Evolutionary conservation across 2,797 vertebrate genomes (phyloP), one percentile per base, ranked within the genome.

Genomic region (Anableps anableps): DNA sequence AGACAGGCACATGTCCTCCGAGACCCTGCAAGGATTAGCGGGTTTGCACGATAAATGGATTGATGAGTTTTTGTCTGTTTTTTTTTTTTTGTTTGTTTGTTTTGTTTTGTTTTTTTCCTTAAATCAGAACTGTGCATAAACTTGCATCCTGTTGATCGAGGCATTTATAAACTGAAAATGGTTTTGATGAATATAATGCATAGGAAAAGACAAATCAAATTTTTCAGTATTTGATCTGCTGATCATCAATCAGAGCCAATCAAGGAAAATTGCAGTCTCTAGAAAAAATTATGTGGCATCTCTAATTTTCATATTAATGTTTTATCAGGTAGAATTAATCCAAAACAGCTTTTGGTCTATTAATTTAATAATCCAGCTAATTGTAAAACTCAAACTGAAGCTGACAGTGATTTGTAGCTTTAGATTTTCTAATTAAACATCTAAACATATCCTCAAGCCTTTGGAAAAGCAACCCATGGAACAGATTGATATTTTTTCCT

Each of bases 361-460:
- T 85, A 78, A 85, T 88, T 84, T 86, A 60, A 76, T 84, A 83
- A 82, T 85, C 77, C 62, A 72, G 80, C 53, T 82, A 76, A 81
- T 78, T n/a, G 45, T 64, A 68, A 74, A 83, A 75, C 72, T 38
- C 47, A 80, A 81, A 80, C 66, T 68, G 29, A 85, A 43, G 55
- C n/a, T 66, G 5, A 5, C 26, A 60, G 1, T 66, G 9, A 66
- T 83, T 78, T 82, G 51, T 10, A 47, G 34, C 77, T 77, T 51
- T 70, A 77, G 55, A 53, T 83, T n/a, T 66, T 60, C 51, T 81
- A 48, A 48, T 78, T 81, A 72, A 74, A 9, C 50, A 73, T 51
- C 68, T 66, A n/a, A 71, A 50, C 48, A 38, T 76, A 55, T 72
- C 19, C 16, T 70, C 29, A 55, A 71, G 74, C 51, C 58, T 34